Conservation (phyloP, 2,113 vertebrate genomes). For the Alethe diademata region DNA sequence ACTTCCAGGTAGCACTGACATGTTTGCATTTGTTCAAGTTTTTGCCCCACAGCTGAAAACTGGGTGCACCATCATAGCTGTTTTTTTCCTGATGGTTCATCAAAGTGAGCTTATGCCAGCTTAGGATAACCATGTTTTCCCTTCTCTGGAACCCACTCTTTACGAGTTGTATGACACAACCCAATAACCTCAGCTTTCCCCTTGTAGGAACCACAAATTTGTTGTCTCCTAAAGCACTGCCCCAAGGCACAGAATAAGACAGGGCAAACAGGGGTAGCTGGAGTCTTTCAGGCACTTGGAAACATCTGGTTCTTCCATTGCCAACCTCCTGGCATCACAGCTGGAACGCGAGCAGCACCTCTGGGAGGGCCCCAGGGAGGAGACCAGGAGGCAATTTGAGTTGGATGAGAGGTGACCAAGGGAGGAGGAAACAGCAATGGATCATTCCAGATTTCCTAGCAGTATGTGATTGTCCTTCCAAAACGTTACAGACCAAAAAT, state of each 20-base stretch:
- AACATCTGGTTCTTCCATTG: background rate
- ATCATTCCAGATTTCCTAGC: background rate
- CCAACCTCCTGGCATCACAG: background rate
- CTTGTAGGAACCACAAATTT: background rate
- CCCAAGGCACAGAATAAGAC: background rate
- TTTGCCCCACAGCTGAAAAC: background rate
- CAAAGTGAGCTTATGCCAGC: background rate
- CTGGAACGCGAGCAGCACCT: background rate
- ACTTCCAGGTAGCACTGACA: background rate
- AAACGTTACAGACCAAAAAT: background rate
- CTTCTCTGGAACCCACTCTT: background rate
- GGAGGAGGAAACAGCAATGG: background rate
- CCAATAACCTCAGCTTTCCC: background rate
- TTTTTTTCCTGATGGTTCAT: background rate
- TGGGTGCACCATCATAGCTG: rapidly evolving
- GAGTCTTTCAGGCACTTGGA: background rate
- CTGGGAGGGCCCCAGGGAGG: background rate
- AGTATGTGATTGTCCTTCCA: background rate
- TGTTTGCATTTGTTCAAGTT: rapidly evolving
- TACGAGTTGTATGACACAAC: rapidly evolving
- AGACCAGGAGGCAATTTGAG: background rate
- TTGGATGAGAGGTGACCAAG: background rate
- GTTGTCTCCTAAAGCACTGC: background rate
- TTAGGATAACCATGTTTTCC: background rate
- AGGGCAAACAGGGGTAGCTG: rapidly evolving